These are phyloP conservation scores for Scaptodrosophila lebanonensis DNA, from an alignment of 1,140 invertebrate species.

Conservation along the genomic window DNA sequence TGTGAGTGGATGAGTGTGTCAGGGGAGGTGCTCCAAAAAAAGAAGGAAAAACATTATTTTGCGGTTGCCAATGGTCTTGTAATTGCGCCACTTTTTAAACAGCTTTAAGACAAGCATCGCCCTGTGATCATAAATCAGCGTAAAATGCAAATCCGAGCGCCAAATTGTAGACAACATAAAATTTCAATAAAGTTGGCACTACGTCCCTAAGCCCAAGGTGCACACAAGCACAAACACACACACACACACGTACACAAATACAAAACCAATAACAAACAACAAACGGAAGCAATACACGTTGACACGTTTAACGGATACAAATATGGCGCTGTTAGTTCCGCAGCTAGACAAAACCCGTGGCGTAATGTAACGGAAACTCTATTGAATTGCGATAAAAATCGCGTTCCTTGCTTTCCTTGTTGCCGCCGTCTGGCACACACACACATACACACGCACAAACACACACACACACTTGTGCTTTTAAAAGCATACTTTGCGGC, in stretches of 20 bases:
- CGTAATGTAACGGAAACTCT: slow-evolving; percentile 73
- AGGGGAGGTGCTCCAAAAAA: not conserved
- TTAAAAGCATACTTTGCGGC: slow-evolving; percentile 72
- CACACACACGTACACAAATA: slow-evolving; percentile 30
- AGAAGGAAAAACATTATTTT: slow-evolving; percentile 44
- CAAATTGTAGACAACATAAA: slow-evolving; percentile 68
- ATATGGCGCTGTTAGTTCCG: slow-evolving; percentile 71
- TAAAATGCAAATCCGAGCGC: slow-evolving; percentile 49
- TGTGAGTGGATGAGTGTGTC: too few relatives aligned
- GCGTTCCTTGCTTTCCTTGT: slow-evolving; percentile 48
- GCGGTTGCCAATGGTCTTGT: slow-evolving; percentile 25
- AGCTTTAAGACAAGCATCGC: not conserved
- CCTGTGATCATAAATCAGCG: slow-evolving; percentile 50
- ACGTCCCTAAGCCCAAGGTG: slow-evolving; percentile 35
- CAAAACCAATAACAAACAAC: slow-evolving; percentile 21
- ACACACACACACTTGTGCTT: slow-evolving; percentile 37
- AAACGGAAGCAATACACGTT: slow-evolving; percentile 71
- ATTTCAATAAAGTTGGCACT: slow-evolving; percentile 58
- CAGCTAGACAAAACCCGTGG: slow-evolving; percentile 56
- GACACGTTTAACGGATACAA: slow-evolving; percentile 72
- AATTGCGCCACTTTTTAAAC: slow-evolving; percentile 20
- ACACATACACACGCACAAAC: slow-evolving; percentile 12
- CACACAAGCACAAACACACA: slow-evolving; percentile 37
- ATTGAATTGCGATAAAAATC: slow-evolving; percentile 74
- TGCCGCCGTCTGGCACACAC: slow-evolving; percentile 21